Evolutionary conservation across 2,113 vertebrate genomes (phyloP).

Genomic region (Ascaphus truei): DNA sequence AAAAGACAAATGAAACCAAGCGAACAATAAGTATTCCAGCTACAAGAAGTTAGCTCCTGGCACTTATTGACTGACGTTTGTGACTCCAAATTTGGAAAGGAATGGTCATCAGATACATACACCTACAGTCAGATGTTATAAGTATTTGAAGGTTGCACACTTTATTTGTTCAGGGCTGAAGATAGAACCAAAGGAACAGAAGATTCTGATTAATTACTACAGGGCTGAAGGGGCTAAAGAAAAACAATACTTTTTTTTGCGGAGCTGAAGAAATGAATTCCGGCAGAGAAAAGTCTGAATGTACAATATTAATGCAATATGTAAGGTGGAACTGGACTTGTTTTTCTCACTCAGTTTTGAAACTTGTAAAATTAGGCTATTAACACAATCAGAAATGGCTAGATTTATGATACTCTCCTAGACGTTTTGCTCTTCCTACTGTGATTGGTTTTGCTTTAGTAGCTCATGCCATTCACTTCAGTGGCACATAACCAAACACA

Average conservation of each 20-base stretch:
- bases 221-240: not conserved
- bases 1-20: slow-evolving; percentile 21
- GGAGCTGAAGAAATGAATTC: not conserved
- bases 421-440: no score
- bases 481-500: no score
- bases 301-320: no score
- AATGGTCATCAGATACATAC: not conserved
- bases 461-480: no score
- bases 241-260: not conserved
- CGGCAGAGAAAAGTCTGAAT: not conserved
- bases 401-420: no score
- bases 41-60: slow-evolving; percentile 27
- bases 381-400: no score
- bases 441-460: no score
- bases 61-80: slow-evolving; percentile 2
- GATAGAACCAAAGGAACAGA: not conserved
- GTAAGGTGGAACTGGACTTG: no score
- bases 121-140: slow-evolving; percentile 17
- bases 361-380: no score
- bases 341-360: no score
- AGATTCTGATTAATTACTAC: not conserved
- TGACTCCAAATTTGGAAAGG: not conserved
- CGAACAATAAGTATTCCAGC: not conserved
- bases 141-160: not conserved
- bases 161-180: not conserved